Evolutionary conservation across 1,140 invertebrate genomes (phyloP).

Genomic region (Ceratoteleas bidentatus): DNA sequence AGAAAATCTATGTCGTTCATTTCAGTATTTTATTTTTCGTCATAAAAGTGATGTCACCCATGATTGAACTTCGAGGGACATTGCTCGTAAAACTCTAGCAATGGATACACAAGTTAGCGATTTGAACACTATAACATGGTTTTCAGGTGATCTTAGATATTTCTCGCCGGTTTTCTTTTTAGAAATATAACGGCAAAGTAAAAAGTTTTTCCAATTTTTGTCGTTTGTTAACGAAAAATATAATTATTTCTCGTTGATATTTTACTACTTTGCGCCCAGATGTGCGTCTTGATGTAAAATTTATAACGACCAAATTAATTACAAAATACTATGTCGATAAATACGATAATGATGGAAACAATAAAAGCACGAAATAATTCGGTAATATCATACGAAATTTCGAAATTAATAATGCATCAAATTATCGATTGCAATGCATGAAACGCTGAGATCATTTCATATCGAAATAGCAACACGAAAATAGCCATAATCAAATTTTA

Average conservation of each 20-base stretch:
- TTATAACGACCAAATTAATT: too few species aligned
- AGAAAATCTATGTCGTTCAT: conserved; percentile 37
- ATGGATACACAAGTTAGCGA: conserved; percentile 24
- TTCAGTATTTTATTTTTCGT: conserved; percentile 39
- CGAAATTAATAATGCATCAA: neutral
- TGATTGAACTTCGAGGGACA: conserved; percentile 36
- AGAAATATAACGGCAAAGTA: neutral
- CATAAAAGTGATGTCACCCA: conserved; percentile 41
- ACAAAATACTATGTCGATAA: too few species aligned
- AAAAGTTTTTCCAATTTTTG: too few species aligned
- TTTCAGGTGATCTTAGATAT: too few species aligned
- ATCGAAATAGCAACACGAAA: neutral
- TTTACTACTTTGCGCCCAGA: too few species aligned
- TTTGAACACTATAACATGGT: conserved; percentile 7
- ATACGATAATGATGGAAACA: too few species aligned
- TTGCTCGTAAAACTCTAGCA: conserved; percentile 38
- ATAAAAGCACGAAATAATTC: too few species aligned
- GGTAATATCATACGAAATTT: too few species aligned
- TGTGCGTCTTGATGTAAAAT: too few species aligned
- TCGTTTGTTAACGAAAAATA: too few species aligned
- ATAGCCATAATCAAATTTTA: conserved; percentile 25
- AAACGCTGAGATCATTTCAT: neutral
- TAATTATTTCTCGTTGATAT: too few species aligned
- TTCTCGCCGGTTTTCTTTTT: too few species aligned
- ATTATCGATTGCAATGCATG: neutral